These are phyloP conservation scores for Zaprionus kolodkinae DNA, from an alignment of 1,140 invertebrate genomes.

Conservation along the genomic window DNA sequence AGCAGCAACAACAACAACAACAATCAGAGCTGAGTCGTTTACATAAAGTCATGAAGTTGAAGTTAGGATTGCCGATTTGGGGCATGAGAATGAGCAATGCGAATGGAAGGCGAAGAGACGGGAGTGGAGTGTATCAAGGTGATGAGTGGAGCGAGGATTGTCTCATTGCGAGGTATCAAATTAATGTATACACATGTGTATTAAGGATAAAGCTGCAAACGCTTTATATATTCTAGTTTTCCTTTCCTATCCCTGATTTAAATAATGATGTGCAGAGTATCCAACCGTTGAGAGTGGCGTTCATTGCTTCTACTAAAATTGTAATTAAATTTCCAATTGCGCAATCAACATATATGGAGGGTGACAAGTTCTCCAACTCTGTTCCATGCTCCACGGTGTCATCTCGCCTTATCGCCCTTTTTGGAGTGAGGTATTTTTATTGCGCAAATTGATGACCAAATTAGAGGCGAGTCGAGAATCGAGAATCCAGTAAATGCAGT, in stretches of 20 bases:
- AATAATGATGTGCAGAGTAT: neutral
- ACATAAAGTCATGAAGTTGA: conserved; percentile 10
- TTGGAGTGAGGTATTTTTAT: conserved; percentile 62
- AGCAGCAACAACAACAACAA: conserved; percentile 39
- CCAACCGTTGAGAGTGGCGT: neutral
- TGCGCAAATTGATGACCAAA: conserved; percentile 60
- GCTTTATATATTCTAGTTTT: too few relatives aligned
- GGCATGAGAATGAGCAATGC: conserved; percentile 4
- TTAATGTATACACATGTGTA: neutral
- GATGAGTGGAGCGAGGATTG: neutral
- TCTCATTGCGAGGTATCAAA: conserved; percentile 23
- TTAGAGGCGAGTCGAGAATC: conserved; percentile 61
- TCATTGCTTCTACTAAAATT: neutral
- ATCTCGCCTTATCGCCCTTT: conserved; percentile 68
- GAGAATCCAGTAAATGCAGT: conserved; percentile 62
- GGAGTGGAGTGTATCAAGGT: neutral
- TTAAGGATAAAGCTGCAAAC: neutral
- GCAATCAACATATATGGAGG: conserved; percentile 26
- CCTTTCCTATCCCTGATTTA: neutral
- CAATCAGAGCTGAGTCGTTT: conserved; percentile 14
- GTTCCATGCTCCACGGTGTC: neutral
- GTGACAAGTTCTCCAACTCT: neutral
- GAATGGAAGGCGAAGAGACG: neutral
- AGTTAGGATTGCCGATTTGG: conserved; percentile 1
- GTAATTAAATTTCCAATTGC: conserved; percentile 10